Conservation (phyloP, 2,888 invertebrate genomes). For the Xanthorhoe spadicearia region DNA sequence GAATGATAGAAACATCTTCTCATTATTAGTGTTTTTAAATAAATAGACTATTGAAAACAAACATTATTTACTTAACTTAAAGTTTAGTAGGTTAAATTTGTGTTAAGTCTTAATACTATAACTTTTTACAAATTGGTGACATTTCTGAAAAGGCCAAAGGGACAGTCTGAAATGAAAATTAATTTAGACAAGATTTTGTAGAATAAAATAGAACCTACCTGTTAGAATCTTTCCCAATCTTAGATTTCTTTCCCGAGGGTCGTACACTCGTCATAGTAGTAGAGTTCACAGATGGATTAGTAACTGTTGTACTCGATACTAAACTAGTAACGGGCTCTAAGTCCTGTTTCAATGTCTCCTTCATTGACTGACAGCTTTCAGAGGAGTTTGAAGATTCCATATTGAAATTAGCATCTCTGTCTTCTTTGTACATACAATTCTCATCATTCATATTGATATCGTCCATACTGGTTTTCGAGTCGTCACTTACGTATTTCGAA, state of each 20-base stretch:
- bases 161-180: no score
- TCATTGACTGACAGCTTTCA: constrained; percentile 79
- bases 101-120: no score
- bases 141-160: no score
- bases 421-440: constrained; percentile 78
- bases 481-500: constrained; percentile 76
- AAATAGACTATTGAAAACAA: no score
- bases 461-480: constrained; percentile 79
- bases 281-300: constrained; percentile 65
- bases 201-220: constrained; percentile 54
- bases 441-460: constrained; percentile 79
- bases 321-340: constrained; percentile 61
- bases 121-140: no score
- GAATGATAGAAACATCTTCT: no score
- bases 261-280: constrained; percentile 63
- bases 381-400: constrained; percentile 82
- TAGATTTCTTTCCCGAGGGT: constrained; percentile 67
- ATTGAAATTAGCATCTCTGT: constrained; percentile 78
- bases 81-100: no score
- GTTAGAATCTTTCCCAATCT: constrained; percentile 73
- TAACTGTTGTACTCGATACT: constrained; percentile 64
- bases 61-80: no score
- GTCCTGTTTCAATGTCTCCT: constrained; percentile 73
- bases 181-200: background rate
- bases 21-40: no score